These are phyloP conservation scores for Acropora yongei DNA, from an alignment of 64 coral and sea anemone genomes.

Conservation along the genomic window DNA sequence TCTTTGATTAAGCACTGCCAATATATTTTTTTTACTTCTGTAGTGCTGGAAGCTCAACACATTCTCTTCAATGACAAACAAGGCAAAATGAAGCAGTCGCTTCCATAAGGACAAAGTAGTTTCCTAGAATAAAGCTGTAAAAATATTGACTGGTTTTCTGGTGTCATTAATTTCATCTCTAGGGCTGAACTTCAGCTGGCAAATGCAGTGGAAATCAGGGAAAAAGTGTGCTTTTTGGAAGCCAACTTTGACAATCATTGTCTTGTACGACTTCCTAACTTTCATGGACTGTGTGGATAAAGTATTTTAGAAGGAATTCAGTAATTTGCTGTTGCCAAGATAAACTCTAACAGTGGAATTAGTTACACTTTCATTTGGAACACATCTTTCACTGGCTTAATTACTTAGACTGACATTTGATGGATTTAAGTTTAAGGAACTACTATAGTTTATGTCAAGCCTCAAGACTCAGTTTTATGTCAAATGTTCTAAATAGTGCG, in stretches of 20 bases:
- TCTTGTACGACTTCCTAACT: conserved; percentile 29
- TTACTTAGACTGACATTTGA: too few species aligned
- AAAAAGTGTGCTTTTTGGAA: too few species aligned
- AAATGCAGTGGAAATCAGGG: too few species aligned
- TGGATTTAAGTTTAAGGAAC: neutral
- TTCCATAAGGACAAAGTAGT: neutral
- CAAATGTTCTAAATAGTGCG: neutral
- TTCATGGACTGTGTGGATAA: conserved; percentile 43
- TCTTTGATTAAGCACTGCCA: neutral
- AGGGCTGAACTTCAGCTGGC: conserved; percentile 10
- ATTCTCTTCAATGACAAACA: conserved; percentile 6
- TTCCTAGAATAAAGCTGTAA: conserved; percentile 21
- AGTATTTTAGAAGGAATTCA: neutral
- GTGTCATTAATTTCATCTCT: neutral
- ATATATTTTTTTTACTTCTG: neutral
- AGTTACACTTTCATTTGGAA: neutral
- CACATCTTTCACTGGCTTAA: neutral
- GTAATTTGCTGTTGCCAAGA: neutral
- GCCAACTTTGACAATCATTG: conserved; percentile 4
- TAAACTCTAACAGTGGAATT: neutral
- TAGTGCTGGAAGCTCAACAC: neutral
- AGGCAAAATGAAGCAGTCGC: neutral
- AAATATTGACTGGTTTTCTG: neutral
- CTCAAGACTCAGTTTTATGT: too few species aligned
- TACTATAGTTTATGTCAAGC: too few species aligned